These are phyloP conservation scores for Tipula confusa DNA, from an alignment of 2,888 invertebrate genomes.

Conservation along the genomic window DNA sequence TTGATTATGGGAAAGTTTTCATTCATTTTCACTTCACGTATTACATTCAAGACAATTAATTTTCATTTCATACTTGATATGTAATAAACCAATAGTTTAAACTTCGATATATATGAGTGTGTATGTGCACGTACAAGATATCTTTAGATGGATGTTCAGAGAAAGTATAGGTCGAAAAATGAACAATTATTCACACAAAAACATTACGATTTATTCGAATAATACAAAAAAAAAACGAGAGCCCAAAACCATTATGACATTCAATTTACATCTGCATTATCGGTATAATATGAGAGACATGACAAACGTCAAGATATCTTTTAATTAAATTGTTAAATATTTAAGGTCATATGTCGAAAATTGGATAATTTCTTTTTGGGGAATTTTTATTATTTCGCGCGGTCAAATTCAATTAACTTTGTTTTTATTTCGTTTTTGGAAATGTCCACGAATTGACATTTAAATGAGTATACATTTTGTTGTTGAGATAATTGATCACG, in stretches of 20 bases:
- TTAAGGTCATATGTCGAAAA: background rate
- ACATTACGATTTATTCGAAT: background rate
- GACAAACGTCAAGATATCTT: background rate
- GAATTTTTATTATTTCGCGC: background rate
- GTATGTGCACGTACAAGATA: background rate
- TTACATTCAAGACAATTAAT: background rate
- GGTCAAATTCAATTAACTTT: background rate
- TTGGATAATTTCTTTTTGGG: background rate
- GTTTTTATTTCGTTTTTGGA: background rate
- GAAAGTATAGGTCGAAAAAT: background rate
- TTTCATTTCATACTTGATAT: background rate
- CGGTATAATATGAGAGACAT: background rate
- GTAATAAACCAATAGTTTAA: background rate
- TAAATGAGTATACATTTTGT: background rate
- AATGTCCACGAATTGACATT: background rate
- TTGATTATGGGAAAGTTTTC: background rate
- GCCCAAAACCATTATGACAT: background rate
- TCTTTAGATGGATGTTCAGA: background rate
- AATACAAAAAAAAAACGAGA: background rate
- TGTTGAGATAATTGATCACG: background rate
- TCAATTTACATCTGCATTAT: background rate
- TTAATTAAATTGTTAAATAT: conserved; percentile 7
- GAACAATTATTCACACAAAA: background rate
- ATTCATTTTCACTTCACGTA: conserved; percentile 25
- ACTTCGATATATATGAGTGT: too few species aligned